Evolutionary conservation across 1,140 invertebrate species (phyloP), one percentile per base, ranked within the genome.

Genomic region (Drosophila pachea): DNA sequence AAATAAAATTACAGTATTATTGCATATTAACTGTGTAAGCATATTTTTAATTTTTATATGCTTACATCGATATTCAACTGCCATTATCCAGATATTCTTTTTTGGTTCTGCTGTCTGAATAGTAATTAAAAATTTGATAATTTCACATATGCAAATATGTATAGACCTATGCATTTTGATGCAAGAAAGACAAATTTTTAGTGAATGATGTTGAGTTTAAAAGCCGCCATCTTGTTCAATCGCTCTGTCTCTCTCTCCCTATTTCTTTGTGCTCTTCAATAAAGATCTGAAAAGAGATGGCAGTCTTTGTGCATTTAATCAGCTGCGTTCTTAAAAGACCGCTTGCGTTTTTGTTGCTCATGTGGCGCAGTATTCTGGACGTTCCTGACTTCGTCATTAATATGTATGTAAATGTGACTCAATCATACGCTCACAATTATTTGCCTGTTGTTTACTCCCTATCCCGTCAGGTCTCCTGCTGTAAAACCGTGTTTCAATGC

Each of bases 321-420:
- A 77, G 65, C 59, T 56, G 66, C 50, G 38, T 47, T 2, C 50
- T 58, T 52, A 32, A 22, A 22, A 2, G 22, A 22, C 59, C 47
- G 42, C 62, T 48, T 47, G 61, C 35, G 38, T 63, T 71, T 48
- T 63, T 58, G 14, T 32, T 8, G 50, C 48, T 43, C 14, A 7
- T 43, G 40, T 48, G 53, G 48, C 22, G 22, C 3, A 22, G 22
- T 22, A 22, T 22, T 60, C 61, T 75, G 54, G 49, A 12, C 36
- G 47, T 22, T 22, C 38, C 62, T 60, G 56, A 68, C 53, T 45
- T 48, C 47, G 58, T 77, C 66, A 82, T 82, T 81, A 81, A 77
- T 82, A 81, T 81, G 78, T 64, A 81, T 81, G 78, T 64, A 81
- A 82, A 81, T 77, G 66, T 77, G 74, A 82, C 66, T 74, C 66